These are phyloP conservation scores for Sebastes baramenuke DNA, from an alignment of 2,797 vertebrate genomes.

Conservation along the genomic window DNA sequence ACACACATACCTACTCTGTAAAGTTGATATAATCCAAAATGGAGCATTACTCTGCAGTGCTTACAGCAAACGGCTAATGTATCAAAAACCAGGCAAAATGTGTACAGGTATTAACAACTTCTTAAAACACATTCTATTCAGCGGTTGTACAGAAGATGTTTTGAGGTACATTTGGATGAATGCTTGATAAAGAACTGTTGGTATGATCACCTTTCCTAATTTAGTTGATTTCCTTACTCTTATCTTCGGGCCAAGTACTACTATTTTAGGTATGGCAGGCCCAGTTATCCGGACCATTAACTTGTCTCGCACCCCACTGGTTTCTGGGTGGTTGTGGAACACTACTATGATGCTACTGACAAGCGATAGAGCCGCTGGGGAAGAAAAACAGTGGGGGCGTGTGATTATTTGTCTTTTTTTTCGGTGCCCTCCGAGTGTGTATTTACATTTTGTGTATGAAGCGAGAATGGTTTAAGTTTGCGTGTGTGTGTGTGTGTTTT, in stretches of 20 bases:
- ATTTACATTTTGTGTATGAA: constrained; percentile 62
- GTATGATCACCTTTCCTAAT: constrained; percentile 52
- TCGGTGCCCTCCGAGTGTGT: constrained; percentile 60
- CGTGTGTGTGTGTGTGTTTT: constrained; percentile 3
- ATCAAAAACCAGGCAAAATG: constrained; percentile 68
- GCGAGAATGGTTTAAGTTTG: constrained; percentile 37
- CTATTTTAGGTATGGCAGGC: constrained; percentile 47
- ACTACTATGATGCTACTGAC: constrained; percentile 76
- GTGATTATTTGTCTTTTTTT: constrained; percentile 37
- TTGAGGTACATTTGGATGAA: constrained; percentile 62
- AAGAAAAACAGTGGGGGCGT: constrained; percentile 50
- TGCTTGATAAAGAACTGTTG: constrained; percentile 67
- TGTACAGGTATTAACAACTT: constrained; percentile 77
- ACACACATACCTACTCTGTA: constrained; percentile 68
- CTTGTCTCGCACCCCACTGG: constrained; percentile 64
- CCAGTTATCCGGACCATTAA: constrained; percentile 70
- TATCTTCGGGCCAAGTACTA: constrained; percentile 56
- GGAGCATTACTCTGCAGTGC: constrained; percentile 69
- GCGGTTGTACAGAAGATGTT: constrained; percentile 77
- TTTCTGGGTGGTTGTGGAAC: constrained; percentile 61
- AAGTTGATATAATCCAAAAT: constrained; percentile 68
- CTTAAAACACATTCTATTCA: constrained; percentile 70
- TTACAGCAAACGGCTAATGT: constrained; percentile 71
- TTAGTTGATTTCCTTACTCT: constrained; percentile 39
- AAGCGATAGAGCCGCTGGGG: constrained; percentile 56